Evolutionary conservation across 2,797 vertebrate genomes (phyloP), one percentile per base, ranked within the genome.

Genomic region (Thunnus albacares): DNA sequence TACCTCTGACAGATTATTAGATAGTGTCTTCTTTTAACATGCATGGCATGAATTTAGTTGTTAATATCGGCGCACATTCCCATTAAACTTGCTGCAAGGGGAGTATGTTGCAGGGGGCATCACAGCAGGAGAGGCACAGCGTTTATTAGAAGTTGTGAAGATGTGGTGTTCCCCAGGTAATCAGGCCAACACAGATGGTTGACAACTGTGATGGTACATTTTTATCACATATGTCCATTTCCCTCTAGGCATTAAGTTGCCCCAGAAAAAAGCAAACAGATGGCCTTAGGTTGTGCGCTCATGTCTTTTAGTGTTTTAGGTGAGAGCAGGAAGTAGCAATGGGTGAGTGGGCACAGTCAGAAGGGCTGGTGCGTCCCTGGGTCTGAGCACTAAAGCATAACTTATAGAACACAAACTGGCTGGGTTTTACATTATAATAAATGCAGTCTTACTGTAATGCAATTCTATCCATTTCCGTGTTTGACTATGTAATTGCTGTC

Each of bases 211-310:
- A 83, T 75, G 74, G 55, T 59, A 73, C 77, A 69, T 81, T 78
- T 24, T 82, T 64, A 84, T 82, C 75, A 80, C 83, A 65, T 65
- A 79, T 82, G 67, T 81, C 86, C 63, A 59, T 52, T 22, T 87
- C 75, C 81, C 85, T 52, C n/a, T 41, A 68, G 91, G 75, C 79
- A 76, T 55, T 41, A 68, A 66, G 70, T 76, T 66, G 82, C 75
- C 82, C 79, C 64, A 70, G 79, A 90, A 87, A 82, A 24, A 80
- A 83, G 78, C 87, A 77, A 89, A 89, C 90, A 93, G 94, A 95
- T 92, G 93, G 92, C 86, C 81, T 63, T 11, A 59, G 83, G 82
- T 77, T 59, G 80, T 47, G 64, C 33, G 49, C 69, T 56, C 9
- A 45, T 87, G 83, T 84, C 86, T 91, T 84, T 77, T 87, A 90